These are phyloP conservation scores for Eilema caniola DNA, from an alignment of 2,888 invertebrate species.

Conservation along the genomic window DNA sequence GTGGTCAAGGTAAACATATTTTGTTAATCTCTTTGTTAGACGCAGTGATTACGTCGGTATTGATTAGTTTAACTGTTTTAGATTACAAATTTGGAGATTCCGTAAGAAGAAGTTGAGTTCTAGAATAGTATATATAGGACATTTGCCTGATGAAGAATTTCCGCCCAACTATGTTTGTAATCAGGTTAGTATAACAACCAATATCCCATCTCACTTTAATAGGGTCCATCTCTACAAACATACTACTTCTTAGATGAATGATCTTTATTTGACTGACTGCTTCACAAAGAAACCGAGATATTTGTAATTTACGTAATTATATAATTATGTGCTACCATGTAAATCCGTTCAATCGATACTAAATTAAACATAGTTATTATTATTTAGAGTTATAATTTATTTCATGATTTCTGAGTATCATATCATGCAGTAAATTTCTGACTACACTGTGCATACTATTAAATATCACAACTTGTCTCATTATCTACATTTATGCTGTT, in stretches of 20 bases:
- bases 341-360: not conserved
- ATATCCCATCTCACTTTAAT: not conserved
- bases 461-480: not conserved
- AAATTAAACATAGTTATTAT: not conserved
- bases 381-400: not conserved
- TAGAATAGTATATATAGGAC: constrained; percentile 92
- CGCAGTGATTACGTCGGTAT: constrained; percentile 40
- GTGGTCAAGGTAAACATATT: constrained; percentile 77
- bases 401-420: not conserved
- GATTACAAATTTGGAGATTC: constrained; percentile 93
- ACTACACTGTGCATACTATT: not conserved
- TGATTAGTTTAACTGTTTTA: constrained; percentile 68
- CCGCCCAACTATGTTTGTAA: constrained; percentile 98
- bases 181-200: constrained; percentile 85
- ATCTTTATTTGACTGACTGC: not conserved
- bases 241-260: not conserved
- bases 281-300: not conserved
- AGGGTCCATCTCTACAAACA: not conserved
- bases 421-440: not conserved
- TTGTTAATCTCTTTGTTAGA: constrained; percentile 48
- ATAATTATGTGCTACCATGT: not conserved
- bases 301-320: not conserved
- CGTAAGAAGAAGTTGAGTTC: constrained; percentile 91
- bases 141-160: constrained; percentile 93
- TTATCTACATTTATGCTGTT: not conserved